phyloP scores from a whole-genome alignment of 2,888 invertebrate genomes.

The Diachrysia chrysitis region DNA sequence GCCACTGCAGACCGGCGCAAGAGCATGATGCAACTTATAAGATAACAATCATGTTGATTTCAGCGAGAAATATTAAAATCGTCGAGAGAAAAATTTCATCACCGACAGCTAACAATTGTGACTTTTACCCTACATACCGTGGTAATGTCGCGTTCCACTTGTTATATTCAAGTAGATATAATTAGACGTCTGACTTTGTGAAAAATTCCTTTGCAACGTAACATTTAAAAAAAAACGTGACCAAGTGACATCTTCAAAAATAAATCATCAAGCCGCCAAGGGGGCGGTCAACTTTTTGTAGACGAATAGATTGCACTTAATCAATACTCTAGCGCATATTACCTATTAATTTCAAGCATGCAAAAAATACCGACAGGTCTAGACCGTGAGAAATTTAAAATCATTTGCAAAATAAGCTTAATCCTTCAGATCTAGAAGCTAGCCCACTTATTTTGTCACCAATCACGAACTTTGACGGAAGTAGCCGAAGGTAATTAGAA shows the following conservation, averaged over 20 bases:
- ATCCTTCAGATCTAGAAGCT: conserved; percentile 45
- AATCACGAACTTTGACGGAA: conserved; percentile 47
- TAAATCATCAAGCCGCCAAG: neutral
- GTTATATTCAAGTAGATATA: conserved; percentile 25
- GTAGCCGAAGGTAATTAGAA: conserved; percentile 57
- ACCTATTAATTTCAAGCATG: neutral
- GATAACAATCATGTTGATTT: conserved; percentile 62
- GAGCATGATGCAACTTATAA: conserved; percentile 62
- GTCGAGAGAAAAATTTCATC: conserved; percentile 62
- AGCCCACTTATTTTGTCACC: conserved; percentile 52
- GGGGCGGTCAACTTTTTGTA: neutral
- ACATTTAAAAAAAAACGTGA: conserved; percentile 15
- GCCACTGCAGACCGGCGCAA: conserved; percentile 57
- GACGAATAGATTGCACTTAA: conserved; percentile 1
- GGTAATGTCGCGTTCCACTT: conserved; percentile 31
- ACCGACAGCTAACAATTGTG: conserved; percentile 46
- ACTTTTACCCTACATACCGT: conserved; percentile 53
- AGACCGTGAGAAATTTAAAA: neutral
- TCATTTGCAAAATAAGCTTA: conserved; percentile 1
- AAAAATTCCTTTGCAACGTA: conserved; percentile 25
- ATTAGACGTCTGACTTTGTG: conserved; percentile 35
- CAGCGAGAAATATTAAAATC: conserved; percentile 61
- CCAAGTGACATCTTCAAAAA: neutral
- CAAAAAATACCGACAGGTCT: neutral
- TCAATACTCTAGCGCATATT: neutral